A percentile compares a stretch with the other conserved stretches of the same genome.
These are phyloP conservation scores for Liparis tanakae DNA, from an alignment of 2,797 vertebrate species.

Conservation along the genomic window DNA sequence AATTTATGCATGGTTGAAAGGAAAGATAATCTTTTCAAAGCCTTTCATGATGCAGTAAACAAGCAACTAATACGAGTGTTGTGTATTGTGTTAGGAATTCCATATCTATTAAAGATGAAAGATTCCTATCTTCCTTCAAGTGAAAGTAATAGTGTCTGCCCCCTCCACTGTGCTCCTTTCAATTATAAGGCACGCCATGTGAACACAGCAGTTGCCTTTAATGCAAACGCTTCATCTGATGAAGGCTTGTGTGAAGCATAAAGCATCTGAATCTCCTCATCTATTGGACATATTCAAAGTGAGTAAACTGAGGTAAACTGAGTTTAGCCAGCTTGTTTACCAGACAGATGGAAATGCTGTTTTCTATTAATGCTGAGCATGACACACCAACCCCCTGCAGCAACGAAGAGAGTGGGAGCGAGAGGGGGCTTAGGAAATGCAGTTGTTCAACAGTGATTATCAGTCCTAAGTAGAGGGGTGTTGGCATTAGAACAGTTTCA, in stretches of 20 bases:
- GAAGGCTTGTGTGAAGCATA: slow-evolving; percentile 25
- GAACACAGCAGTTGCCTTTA: slow-evolving; percentile 29
- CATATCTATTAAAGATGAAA: slow-evolving; percentile 28
- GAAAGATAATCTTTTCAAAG: slow-evolving; percentile 13
- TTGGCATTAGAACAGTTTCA: slow-evolving; percentile 54
- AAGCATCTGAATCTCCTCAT: slow-evolving; percentile 55
- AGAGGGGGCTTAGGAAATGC: slow-evolving; percentile 32
- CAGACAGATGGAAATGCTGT: slow-evolving; percentile 73
- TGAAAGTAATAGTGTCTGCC: slow-evolving; percentile 15
- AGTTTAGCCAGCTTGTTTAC: slow-evolving; percentile 68
- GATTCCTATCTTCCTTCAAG: slow-evolving; percentile 5
- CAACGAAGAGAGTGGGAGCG: slow-evolving; percentile 45
- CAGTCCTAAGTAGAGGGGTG: slow-evolving; percentile 61
- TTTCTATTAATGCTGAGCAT: slow-evolving; percentile 72
- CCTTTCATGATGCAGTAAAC: slow-evolving; percentile 30
- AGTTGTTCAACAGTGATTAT: slow-evolving; percentile 68
- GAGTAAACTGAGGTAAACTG: slow-evolving; percentile 60
- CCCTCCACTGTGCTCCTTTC: neutral
- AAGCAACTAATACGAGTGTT: slow-evolving; percentile 23
- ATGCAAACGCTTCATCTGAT: slow-evolving; percentile 35
- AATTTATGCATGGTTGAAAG: neutral
- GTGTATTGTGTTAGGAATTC: slow-evolving; percentile 17
- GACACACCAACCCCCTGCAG: slow-evolving; percentile 66
- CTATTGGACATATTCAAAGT: slow-evolving; percentile 46
- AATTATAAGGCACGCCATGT: slow-evolving; percentile 26